Evolutionary conservation across 2,888 invertebrate species (phyloP).

Genomic region (Oxycera nigricornis): DNA sequence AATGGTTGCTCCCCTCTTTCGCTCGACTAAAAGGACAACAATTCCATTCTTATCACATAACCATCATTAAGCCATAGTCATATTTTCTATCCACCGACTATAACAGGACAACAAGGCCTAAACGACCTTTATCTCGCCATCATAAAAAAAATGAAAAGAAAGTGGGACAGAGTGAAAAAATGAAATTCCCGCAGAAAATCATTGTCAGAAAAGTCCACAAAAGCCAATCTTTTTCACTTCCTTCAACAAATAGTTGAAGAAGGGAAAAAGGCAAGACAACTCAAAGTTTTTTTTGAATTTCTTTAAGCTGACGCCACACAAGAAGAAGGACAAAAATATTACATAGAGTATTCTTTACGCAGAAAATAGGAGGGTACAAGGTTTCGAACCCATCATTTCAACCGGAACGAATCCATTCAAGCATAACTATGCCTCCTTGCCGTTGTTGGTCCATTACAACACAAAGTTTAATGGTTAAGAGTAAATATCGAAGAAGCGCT

Average conservation of each 20-base stretch:
- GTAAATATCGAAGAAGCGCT: constrained; percentile 13
- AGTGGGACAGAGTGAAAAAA: too few relatives aligned
- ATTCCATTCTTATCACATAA: neutral
- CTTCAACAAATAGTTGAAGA: constrained; percentile 24
- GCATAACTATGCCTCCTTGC: neutral
- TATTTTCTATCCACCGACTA: neutral
- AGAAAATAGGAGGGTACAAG: too few relatives aligned
- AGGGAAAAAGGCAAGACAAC: neutral
- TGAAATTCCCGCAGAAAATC: constrained; percentile 20
- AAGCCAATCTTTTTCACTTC: constrained; percentile 34
- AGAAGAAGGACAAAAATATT: too few relatives aligned
- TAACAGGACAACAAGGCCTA: constrained; percentile 14
- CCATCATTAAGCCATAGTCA: constrained; percentile 1
- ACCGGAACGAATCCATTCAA: neutral
- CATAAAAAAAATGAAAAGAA: too few relatives aligned
- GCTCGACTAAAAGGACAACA: neutral
- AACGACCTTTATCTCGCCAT: constrained; percentile 24
- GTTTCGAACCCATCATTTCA: neutral
- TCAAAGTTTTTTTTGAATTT: neutral
- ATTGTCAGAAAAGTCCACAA: neutral
- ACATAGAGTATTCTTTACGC: too few relatives aligned
- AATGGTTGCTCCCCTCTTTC: neutral
- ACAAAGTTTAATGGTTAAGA: constrained; percentile 34
- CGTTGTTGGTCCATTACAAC: neutral
- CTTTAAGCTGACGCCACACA: too few relatives aligned